Evolutionary conservation across 2,113 vertebrate species (phyloP).

Genomic region (Columba janthina): DNA sequence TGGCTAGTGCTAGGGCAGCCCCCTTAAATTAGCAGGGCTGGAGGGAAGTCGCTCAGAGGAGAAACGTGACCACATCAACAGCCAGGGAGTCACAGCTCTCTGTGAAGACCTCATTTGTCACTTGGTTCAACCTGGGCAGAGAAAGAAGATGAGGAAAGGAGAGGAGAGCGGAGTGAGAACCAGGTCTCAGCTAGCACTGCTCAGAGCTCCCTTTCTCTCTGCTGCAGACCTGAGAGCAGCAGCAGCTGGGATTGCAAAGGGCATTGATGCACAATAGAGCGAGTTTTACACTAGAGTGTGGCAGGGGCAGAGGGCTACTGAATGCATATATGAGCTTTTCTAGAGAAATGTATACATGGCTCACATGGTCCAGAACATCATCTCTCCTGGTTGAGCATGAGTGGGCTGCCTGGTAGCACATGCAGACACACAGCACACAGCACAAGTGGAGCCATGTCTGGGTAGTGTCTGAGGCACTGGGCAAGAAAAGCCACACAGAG

Average conservation of each 20-base stretch:
- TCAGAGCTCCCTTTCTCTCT: not conserved
- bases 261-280: not conserved
- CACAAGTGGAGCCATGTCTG: not conserved
- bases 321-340: not conserved
- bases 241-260: not conserved
- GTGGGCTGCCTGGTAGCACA: not conserved
- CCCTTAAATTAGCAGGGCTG: not conserved
- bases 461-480: not conserved
- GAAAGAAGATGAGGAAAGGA: not conserved
- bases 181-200: not conserved
- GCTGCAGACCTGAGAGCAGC: not conserved
- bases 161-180: not conserved
- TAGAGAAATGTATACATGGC: not conserved
- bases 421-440: not conserved
- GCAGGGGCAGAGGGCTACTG: not conserved
- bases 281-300: not conserved
- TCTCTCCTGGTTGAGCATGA: not conserved
- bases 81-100: not conserved
- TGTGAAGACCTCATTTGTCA: not conserved
- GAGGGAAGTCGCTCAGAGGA: not conserved
- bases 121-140: not conserved
- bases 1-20: not conserved
- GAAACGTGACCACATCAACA: not conserved
- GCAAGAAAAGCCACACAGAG: not conserved
- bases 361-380: not conserved